These are phyloP conservation scores for Bradypus variegatus DNA, from an alignment of 2,797 vertebrate species.

Conservation along the genomic window DNA sequence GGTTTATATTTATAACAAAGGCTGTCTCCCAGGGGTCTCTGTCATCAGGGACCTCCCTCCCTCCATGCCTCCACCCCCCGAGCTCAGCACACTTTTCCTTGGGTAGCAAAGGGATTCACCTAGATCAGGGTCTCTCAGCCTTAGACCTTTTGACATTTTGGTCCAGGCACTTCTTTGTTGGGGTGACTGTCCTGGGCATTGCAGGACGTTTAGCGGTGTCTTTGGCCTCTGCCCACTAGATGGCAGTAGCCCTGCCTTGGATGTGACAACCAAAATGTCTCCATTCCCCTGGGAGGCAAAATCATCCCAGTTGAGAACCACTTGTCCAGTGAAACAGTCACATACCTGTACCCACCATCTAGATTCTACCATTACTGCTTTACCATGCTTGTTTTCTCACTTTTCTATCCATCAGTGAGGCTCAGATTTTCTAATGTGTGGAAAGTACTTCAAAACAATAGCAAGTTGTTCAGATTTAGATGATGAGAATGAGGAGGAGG, in stretches of 20 bases:
- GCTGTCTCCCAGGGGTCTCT: not conserved
- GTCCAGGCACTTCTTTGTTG: too few relatives aligned
- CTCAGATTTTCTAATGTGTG: not conserved
- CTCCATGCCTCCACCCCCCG: too few relatives aligned
- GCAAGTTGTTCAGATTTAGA: not conserved
- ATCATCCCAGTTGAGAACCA: not conserved
- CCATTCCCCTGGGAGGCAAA: not conserved
- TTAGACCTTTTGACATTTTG: not conserved
- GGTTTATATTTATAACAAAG: not conserved
- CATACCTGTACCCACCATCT: not conserved
- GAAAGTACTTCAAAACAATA: not conserved
- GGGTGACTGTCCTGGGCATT: not conserved
- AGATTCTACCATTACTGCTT: not conserved
- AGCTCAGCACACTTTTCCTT: not conserved
- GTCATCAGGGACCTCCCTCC: not conserved
- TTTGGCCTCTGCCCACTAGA: not conserved
- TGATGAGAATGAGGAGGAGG: not conserved
- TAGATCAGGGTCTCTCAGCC: not conserved
- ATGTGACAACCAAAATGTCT: not conserved
- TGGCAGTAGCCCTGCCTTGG: fast-evolving
- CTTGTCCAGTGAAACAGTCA: not conserved
- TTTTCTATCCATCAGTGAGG: not conserved
- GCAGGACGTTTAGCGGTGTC: not conserved
- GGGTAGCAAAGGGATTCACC: not conserved
- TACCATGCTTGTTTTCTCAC: not conserved